phyloP scores from a whole-genome alignment of 2,113 vertebrate species.

The Proteles cristata region DNA sequence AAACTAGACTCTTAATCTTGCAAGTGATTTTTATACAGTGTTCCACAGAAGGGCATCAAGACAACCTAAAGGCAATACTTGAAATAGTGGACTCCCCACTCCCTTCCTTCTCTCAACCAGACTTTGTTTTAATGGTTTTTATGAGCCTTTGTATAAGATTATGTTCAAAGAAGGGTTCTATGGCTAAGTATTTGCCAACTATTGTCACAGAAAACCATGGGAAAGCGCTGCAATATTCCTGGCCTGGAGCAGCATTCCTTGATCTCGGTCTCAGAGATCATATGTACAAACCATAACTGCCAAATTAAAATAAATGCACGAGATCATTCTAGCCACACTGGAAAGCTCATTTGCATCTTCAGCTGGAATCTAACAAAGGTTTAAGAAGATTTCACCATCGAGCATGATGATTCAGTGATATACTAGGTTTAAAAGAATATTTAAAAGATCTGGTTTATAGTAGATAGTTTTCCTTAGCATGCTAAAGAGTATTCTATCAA shows the following conservation, averaged over 20 bases:
- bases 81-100: not conserved
- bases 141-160: constrained; percentile 25
- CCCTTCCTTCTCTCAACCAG: constrained; percentile 13
- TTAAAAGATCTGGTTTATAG: constrained; percentile 24
- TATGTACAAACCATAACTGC: not conserved
- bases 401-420: constrained; percentile 29
- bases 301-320: not conserved
- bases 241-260: not conserved
- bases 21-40: not conserved
- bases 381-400: constrained; percentile 46
- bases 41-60: not conserved
- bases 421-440: not conserved
- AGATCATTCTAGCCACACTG: not conserved
- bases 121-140: constrained; percentile 56
- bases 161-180: not conserved
- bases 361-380: not conserved
- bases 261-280: not conserved
- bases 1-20: not conserved
- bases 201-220: not conserved
- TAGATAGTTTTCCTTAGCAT: constrained; percentile 14
- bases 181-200: not conserved
- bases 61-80: not conserved
- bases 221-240: not conserved
- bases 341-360: constrained; percentile 31
- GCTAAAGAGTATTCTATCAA: not conserved